phyloP scores from a whole-genome alignment of 2,797 vertebrate genomes.

The Megaceryle alcyon region DNA sequence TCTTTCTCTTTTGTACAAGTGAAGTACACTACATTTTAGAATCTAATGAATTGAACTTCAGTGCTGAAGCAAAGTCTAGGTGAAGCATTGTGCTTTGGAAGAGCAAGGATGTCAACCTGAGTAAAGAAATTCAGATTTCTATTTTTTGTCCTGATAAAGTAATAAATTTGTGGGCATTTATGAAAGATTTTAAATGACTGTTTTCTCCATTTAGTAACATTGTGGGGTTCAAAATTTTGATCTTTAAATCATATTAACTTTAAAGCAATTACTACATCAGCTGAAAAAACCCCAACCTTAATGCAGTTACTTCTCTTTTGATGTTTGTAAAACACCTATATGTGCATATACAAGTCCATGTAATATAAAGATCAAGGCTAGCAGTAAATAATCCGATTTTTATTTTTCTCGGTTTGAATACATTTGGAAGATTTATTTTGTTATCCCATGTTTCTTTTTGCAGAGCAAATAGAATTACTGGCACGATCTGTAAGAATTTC shows the following conservation, averaged over 20 bases:
- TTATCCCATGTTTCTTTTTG: slow-evolving; percentile 77
- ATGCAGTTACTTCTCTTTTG: background rate
- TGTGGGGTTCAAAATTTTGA: background rate
- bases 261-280: background rate
- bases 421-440: slow-evolving; percentile 48
- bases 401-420: background rate
- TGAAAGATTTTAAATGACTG: background rate
- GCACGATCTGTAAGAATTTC: slow-evolving; percentile 63
- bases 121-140: background rate
- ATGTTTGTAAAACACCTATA: rapidly evolving
- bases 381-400: background rate
- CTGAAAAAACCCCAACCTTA: background rate
- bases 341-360: background rate
- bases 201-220: background rate
- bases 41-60: background rate
- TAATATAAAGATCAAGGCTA: background rate
- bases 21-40: background rate
- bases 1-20: background rate
- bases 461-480: slow-evolving; percentile 74
- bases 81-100: background rate
- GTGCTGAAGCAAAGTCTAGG: background rate
- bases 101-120: background rate
- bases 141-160: background rate
- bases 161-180: background rate
- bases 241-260: background rate